Evolutionary conservation across 2,113 vertebrate genomes (phyloP), one percentile per base, ranked within the genome.

Genomic region (Elgaria multicarinata): DNA sequence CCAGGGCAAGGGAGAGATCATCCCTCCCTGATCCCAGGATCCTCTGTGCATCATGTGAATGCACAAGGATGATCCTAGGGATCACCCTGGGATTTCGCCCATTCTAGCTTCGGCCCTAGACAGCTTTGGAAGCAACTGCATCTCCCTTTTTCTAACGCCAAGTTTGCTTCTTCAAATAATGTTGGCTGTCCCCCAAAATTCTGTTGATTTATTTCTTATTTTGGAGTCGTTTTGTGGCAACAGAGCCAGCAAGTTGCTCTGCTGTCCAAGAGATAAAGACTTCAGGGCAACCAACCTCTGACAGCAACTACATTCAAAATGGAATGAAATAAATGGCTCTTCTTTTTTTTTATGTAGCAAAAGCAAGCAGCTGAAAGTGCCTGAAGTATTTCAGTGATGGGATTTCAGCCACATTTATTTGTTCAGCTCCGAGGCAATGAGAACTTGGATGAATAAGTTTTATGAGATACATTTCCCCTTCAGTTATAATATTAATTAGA

Each of bases 401-500:
- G 83, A 75, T 81, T 71, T 74, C 55, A 62, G 6, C 69, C 55
- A 3, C 0, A 67, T 77, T 1, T 93, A 75, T 91, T 93, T 90
- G 79, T 39, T 22, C 55, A 79, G n/a, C 76, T 93, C 79, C 55
- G 42, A 6, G 58, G 83, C 90, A 91, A 83, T 42, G 0, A 42
- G 28, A 76, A 36, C 26, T 85, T 86, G 87, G 82, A 39, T 90
- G 53, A 87, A 31, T 85, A 62, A 42, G 0, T 95, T 95, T 95
- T 92, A 90, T 1, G 9, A 46, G 72, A 90, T 89, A 31, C 85
- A 28, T 90, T 94, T 90, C 82, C 90, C 64, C 85, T 87, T 91
- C 86, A 85, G 58, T 90, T 85, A 53, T 87, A 91, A 86, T 44
- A 90, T 64, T 93, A 91, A 95, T 94, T 93, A 62, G 62, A 83